Percentiles rank a stretch among this genome's conserved stretches.
Conservation (phyloP, 2,113 vertebrate species). For the Lynx canadensis region DNA sequence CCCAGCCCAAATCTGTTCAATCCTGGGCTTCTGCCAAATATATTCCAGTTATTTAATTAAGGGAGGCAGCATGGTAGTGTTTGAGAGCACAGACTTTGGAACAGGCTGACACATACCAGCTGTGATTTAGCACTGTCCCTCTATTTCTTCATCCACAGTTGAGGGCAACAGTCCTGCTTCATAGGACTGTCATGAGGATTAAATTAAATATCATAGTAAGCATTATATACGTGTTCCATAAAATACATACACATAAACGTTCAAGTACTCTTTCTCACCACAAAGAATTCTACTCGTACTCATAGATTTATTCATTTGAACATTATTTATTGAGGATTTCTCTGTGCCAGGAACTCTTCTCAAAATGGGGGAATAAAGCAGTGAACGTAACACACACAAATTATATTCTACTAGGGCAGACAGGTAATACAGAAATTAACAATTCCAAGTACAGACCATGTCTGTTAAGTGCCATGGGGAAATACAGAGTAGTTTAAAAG, state of each 20-base stretch:
- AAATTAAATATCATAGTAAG: not conserved
- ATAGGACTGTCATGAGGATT: not conserved
- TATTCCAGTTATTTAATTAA: not conserved
- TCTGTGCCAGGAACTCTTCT: not conserved
- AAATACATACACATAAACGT: not conserved
- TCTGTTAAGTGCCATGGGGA: not conserved
- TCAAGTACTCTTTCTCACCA: not conserved
- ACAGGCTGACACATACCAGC: not conserved
- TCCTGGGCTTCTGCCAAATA: not conserved
- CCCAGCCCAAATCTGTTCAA: not conserved
- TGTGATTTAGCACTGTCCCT: not conserved
- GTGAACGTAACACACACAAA: not conserved
- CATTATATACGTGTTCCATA: not conserved
- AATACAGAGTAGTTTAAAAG: not conserved
- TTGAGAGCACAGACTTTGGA: not conserved
- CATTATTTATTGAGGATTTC: not conserved
- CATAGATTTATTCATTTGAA: not conserved
- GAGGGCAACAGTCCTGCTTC: not conserved
- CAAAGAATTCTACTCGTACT: not conserved
- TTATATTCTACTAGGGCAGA: not conserved
- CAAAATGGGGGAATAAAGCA: not conserved
- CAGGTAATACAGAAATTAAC: not conserved
- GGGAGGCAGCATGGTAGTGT: not conserved
- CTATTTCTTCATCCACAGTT: not conserved
- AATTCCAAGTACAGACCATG: not conserved